Conservation (phyloP, 2,113 vertebrate genomes). For the Actinemys pallida region DNA sequence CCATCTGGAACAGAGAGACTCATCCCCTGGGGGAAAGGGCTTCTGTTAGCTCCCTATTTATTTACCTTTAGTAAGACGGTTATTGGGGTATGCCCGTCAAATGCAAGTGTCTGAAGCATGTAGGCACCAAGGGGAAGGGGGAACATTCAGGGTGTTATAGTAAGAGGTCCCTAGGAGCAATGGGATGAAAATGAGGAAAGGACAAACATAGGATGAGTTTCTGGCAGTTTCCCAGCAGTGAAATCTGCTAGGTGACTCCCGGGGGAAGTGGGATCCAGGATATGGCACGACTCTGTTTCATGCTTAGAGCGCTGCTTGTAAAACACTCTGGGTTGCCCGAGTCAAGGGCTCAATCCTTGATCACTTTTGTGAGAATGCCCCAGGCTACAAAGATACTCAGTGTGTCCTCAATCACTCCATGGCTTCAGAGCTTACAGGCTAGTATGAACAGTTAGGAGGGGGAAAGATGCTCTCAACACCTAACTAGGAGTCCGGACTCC, state of each 20-base stretch:
- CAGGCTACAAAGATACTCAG: neutral
- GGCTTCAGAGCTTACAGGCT: neutral
- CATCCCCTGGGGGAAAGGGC: neutral
- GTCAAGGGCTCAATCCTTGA: neutral
- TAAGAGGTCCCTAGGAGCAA: neutral
- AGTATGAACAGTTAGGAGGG: too few relatives aligned
- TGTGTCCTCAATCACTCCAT: neutral
- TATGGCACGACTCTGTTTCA: neutral
- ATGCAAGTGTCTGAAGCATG: rapidly evolving
- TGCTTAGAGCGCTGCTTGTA: neutral
- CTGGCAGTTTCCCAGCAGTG: neutral
- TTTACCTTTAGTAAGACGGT: neutral
- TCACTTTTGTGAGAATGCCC: too few relatives aligned
- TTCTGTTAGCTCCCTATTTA: neutral
- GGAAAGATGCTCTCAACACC: neutral
- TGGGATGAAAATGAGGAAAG: neutral
- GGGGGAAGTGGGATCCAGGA: neutral
- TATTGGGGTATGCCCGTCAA: neutral
- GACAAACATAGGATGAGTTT: neutral
- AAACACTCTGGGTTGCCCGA: neutral
- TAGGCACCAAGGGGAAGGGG: neutral
- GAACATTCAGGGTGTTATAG: neutral
- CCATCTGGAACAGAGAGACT: rapidly evolving
- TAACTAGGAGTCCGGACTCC: neutral
- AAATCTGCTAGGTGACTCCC: neutral